These are phyloP conservation scores for Sebastes kiyomatsui DNA, from an alignment of 2,797 vertebrate species.

Conservation along the genomic window DNA sequence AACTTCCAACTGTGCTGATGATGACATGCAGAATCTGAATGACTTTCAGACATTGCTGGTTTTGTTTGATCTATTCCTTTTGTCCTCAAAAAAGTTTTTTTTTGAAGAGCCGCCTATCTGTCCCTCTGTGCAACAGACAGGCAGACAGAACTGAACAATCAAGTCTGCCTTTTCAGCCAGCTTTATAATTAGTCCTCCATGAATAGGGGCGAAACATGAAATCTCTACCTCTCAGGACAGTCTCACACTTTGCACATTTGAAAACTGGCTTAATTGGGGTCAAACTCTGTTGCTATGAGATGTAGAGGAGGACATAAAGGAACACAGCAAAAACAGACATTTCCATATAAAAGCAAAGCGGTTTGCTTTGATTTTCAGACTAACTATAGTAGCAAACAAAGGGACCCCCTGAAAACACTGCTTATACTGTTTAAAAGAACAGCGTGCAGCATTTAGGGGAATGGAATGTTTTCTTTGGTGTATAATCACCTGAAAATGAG, in stretches of 20 bases:
- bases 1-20: not conserved
- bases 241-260: conserved; percentile 31
- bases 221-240: conserved; percentile 26
- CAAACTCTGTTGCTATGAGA: not conserved
- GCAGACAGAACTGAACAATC: not conserved
- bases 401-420: conserved; percentile 10
- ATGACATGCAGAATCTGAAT: conserved; percentile 17
- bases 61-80: conserved; percentile 21
- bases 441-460: not conserved
- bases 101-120: conserved; percentile 15
- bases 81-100: conserved; percentile 4
- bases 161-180: conserved; percentile 20
- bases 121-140: not conserved
- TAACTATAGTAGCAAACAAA: conserved; percentile 6
- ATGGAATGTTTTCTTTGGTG: no score
- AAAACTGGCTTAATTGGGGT: conserved; percentile 45
- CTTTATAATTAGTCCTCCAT: conserved; percentile 47
- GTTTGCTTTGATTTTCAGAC: conserved; percentile 42
- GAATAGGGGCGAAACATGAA: conserved; percentile 19
- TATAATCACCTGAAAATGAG: no score
- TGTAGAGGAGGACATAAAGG: not conserved
- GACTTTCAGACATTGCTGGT: conserved; percentile 7
- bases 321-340: conserved; percentile 2
- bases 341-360: conserved; percentile 19
- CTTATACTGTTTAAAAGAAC: conserved; percentile 1